These are phyloP conservation scores for Agrotis puta DNA, from an alignment of 2,888 invertebrate species.

Conservation along the genomic window DNA sequence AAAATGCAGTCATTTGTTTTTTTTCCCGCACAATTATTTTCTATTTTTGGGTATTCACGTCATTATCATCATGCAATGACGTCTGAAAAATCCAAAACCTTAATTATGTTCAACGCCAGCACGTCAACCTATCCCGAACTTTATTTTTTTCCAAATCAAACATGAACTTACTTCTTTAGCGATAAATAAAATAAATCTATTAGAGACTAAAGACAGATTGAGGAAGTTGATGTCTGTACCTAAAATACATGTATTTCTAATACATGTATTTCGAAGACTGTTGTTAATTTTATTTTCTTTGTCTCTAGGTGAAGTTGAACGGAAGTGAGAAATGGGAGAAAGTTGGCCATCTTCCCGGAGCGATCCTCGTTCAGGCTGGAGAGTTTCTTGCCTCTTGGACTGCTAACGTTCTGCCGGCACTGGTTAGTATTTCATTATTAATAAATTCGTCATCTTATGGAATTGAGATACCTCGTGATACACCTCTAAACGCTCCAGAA, in stretches of 20 bases:
- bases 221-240: too few relatives aligned
- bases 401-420: constrained; percentile 92
- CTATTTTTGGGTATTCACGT: background rate
- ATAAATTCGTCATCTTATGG: too few relatives aligned
- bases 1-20: constrained; percentile 20
- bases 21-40: background rate
- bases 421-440: constrained; percentile 85
- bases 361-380: constrained; percentile 94
- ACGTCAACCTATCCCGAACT: too few relatives aligned
- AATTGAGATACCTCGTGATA: too few relatives aligned
- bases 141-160: too few relatives aligned
- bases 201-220: too few relatives aligned
- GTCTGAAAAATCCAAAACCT: background rate
- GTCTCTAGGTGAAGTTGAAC: constrained; percentile 91
- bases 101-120: background rate
- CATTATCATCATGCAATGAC: constrained; percentile 19
- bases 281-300: background rate
- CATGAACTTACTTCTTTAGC: too few relatives aligned
- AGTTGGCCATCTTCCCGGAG: constrained; percentile 94
- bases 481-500: too few relatives aligned
- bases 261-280: background rate
- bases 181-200: too few relatives aligned
- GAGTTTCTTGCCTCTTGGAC: constrained; percentile 95
- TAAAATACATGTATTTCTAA: too few relatives aligned
- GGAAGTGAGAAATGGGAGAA: constrained; percentile 93